Evolutionary conservation across 2,113 vertebrate species (phyloP), one percentile per base, ranked within the genome.

Genomic region (Perca flavescens): DNA sequence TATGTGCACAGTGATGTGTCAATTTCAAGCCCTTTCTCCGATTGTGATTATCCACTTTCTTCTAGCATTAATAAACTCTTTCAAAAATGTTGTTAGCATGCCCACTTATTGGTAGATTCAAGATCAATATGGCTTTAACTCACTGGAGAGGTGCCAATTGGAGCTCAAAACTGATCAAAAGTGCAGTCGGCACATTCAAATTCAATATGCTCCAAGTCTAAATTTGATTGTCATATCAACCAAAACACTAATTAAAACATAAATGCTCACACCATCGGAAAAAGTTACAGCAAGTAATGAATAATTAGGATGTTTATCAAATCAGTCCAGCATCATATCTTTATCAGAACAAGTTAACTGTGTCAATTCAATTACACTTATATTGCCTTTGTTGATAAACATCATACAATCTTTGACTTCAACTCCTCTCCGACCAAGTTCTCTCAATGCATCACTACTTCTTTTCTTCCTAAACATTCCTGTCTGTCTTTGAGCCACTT

Each of bases 391-490:
- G 56, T 28, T 66, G 21, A 36, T 52, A 36, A 54, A 46, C 54
- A 46, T 66, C 21, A 21, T 19, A 25, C 6, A 3, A 17, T 25
- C 50, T 61, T 46, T 66, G 10, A 31, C 15, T 71, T 40, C 2
- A 66, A 10, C 25, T 64, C 13, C 19, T 67, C 25, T 13, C 31
- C 66, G 14, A 22, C 47, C 40, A 54, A 31, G 46, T 8, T 25
- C 5, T 36, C 19, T 43, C 40, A 40, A 13, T 22, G 66, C 73
- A 80, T 78, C 74, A 73, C 43, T 58, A 25, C 65, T 40, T 34
- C 31, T 65, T 84, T 75, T 79, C 53, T 76, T 73, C 67, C 65
- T 47, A 11, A 58, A 86, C 79, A 84, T 91, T 86, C 79, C 80
- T 78, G 47, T 50, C 15, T 9, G 53, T 53, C 64, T 54, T 64